Conservation (phyloP, 2,888 invertebrate species). For the Cyaniris semiargus region DNA sequence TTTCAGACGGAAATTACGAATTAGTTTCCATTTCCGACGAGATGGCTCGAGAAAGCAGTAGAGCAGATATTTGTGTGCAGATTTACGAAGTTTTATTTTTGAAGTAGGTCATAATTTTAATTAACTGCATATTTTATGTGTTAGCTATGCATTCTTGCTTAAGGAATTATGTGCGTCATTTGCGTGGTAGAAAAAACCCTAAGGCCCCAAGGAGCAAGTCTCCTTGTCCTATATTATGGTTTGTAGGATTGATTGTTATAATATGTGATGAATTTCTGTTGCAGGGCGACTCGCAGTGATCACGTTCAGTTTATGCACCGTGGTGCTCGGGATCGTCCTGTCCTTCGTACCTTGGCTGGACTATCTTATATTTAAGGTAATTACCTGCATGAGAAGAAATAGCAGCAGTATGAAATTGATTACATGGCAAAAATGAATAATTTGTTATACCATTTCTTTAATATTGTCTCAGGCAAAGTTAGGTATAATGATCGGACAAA, state of each 20-base stretch:
- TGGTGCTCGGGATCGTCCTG: constrained; percentile 88
- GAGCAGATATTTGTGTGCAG: background rate
- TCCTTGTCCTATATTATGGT: no score
- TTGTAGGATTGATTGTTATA: no score
- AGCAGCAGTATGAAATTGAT: no score
- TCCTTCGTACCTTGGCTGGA: constrained; percentile 94
- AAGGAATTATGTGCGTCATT: no score
- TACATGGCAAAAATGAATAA: no score
- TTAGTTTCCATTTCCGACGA: background rate
- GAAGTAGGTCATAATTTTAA: background rate
- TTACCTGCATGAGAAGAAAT: background rate
- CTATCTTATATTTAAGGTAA: constrained; percentile 91
- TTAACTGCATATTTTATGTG: background rate
- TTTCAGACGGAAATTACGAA: background rate
- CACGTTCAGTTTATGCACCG: constrained; percentile 88
- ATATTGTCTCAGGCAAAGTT: no score
- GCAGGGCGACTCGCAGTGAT: constrained; percentile 90
- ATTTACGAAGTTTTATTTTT: background rate
- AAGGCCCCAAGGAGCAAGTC: no score
- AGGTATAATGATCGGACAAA: no score
- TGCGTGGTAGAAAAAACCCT: no score
- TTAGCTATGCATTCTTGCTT: no score
- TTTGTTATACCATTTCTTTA: no score
- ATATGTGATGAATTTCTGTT: constrained; percentile 58
- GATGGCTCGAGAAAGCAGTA: background rate